Evolutionary conservation across 2,797 vertebrate genomes (phyloP).

Genomic region (Platalea minor): DNA sequence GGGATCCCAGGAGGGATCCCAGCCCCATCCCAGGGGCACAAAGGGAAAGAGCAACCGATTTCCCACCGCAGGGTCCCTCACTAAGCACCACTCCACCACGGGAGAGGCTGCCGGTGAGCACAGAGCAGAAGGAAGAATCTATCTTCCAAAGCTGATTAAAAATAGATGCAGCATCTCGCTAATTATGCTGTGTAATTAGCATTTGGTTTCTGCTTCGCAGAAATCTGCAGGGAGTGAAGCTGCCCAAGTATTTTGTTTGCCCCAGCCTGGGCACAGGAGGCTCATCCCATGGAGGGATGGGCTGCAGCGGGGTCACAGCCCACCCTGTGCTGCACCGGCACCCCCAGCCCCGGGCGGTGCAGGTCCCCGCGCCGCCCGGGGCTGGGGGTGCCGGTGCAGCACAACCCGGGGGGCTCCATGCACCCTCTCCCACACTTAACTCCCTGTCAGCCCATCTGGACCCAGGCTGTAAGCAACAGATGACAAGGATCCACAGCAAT

Average conservation of each 20-base stretch:
- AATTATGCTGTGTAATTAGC: constrained; percentile 37
- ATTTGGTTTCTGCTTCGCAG: background rate
- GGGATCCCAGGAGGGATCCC: background rate
- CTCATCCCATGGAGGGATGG: background rate
- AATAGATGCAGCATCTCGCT: constrained; percentile 1
- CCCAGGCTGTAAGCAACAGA: constrained; percentile 50
- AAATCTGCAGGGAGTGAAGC: background rate
- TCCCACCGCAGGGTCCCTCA: background rate
- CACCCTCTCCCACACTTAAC: constrained; percentile 1
- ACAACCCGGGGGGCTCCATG: background rate
- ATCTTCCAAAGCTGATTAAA: constrained; percentile 29
- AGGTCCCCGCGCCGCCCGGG: fast-evolving
- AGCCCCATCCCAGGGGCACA: fast-evolving
- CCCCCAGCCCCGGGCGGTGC: background rate
- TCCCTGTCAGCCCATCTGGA: constrained; percentile 55
- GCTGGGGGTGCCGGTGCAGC: fast-evolving
- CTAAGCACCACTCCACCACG: fast-evolving
- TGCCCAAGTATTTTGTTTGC: background rate
- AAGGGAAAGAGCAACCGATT: background rate
- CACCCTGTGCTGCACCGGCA: fast-evolving
- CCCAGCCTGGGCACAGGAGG: background rate
- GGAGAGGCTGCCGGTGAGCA: background rate
- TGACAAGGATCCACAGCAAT: constrained; percentile 24
- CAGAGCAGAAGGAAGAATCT: background rate
- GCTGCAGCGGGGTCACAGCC: background rate